Base-by-base conservation (phyloP, 1,140 invertebrate genomes). In the Leptinotarsa undecemlineata region DNA sequence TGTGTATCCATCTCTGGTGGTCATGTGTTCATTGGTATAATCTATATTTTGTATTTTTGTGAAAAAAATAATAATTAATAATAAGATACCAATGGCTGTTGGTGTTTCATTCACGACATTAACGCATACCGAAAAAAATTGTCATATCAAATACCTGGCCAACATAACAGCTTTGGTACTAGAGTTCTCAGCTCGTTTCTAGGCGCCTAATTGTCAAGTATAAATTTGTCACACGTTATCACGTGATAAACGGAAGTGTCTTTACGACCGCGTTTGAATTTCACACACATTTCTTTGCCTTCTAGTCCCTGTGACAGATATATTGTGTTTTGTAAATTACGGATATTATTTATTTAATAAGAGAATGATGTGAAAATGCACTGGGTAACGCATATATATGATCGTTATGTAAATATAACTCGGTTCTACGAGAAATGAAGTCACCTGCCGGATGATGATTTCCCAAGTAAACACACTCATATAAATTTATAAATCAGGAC, bases 171-270 rank as follows among this genome's bases (percentile, higher is more conserved):
- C 51, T 5, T 15, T 57, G 15, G 6, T 8, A 57, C 51, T 19
- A 17, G 15, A 19, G 51, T 57, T 57, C 51, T 57, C 51, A 57
- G 15, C 17, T 57, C 15, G 51, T 4, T 19, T 57, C 15, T 15
- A 42, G 21, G 19, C 17, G n/a, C 51, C 17, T 70, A 70, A 70
- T 70, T 70, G 68, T 70, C 68, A 70, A 61, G 68, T 23, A 71
- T 71, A 62, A 71, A 71, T 71, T 48, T 71, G 51, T 61, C 69
- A 71, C 23, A n/a, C 33, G 20, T 60, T 71, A 71, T 71, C 48
- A 71, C 69, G 69, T 71, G 69, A 60, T 33, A 71, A 71, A 71
- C 69, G 69, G 69, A 71, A 71, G 69, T 71, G 69, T 57, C 48
- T 71, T 71, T 71, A 71, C 23, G 69, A 71, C 57, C 69, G 26